Evolutionary conservation across 1,140 invertebrate species (phyloP), one percentile per base, ranked within the genome.

Genomic region (Aradophagus sp.): DNA sequence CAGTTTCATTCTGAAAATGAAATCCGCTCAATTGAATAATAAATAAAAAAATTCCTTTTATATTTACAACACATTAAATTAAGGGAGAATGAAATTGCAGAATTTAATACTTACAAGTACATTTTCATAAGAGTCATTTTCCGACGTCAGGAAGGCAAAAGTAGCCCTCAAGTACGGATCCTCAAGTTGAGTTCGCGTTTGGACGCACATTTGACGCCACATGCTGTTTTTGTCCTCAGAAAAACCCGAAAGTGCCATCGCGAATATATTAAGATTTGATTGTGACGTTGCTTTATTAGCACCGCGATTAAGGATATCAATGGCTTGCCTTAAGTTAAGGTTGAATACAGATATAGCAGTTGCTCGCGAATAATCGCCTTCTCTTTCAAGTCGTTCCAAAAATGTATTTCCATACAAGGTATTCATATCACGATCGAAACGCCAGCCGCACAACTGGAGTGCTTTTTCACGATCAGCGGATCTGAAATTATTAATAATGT

Each of bases 261-360:
- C 95, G 10, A 96, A 93, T 36, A 95, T 91, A 76, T 85, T 86
- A 17, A 88, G 76, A 53, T 84, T 86, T 7, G 77, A 80, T 26
- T 72, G 66, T 19, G 62, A 55, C 8, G 74, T 67, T 68, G 83
- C 81, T 78, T 82, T 84, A 38, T 44, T 86, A 16, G 89, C 87
- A 58, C 91, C 92, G 56, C 90, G 87, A 56, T 91, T 93, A 27
- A 98, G 87, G 71, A 97, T 93, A 65, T 95, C 91, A 68, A 98
- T 94, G 8, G 95, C 95, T 75, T 89, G 85, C 45, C 90, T 88
- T 35, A 97, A 87, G 78, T 94, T 92, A 55, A 97, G 86, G 86
- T 96, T 94, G 80, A 98, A 98, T 32, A 97, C 90, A 29, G 95
- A 92, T 32, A 98, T 92, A 19, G 96, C 94, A 5, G 96, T 95